Base-by-base conservation (phyloP, 2,888 invertebrate genomes). In the Pimpla rufipes region DNA sequence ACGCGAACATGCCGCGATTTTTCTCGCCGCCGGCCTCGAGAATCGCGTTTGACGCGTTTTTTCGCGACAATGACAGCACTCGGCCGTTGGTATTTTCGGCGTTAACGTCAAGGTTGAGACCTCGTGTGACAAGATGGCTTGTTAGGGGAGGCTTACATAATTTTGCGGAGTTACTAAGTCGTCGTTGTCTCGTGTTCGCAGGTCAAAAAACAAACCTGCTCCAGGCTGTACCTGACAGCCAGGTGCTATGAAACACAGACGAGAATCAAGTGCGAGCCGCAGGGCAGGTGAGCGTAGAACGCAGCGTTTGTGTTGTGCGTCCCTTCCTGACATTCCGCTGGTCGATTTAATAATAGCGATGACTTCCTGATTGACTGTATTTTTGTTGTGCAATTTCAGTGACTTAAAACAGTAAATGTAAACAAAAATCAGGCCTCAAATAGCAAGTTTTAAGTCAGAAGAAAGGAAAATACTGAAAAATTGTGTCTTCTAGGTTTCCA, bases 121-220 rank as follows among this genome's bases (percentile, higher is more conserved):
- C 47, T 62, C 75, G 79, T 87, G 87, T 89, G 89, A 90, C 91
- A 91, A 91, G 89, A 92, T 92, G 92, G 90, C 92, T 91, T 88
- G 85, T 86, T 87, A 79, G 88, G 83, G 81, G 84, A 79, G 73
- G 87, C 90, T 91, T 91, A 92, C 89, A 91, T 92, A 92, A 92
- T 91, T 91, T 87, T n/a, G 16, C 77, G 84, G 64, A 76, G n/a
- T n/a, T 45, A 75, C 67, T 76, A 42, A 64, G n/a, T n/a, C 29
- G 37, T 71, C 42, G 29, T 42, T 66, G 21, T 64, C 16, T 62
- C 59, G 2, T 73, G 21, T 86, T 62, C 52, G 59, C 88, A 93
- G 92, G 88, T 92, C 23, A 90, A 90, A 87, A 92, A 90, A 88
- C 87, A 90, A 85, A 90, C 89, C 55, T 89, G 85, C 82, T 87